A percentile compares a stretch with the other conserved stretches of the same genome.
Conservation (phyloP, 2,113 vertebrate genomes). For the Hucho hucho region DNA sequence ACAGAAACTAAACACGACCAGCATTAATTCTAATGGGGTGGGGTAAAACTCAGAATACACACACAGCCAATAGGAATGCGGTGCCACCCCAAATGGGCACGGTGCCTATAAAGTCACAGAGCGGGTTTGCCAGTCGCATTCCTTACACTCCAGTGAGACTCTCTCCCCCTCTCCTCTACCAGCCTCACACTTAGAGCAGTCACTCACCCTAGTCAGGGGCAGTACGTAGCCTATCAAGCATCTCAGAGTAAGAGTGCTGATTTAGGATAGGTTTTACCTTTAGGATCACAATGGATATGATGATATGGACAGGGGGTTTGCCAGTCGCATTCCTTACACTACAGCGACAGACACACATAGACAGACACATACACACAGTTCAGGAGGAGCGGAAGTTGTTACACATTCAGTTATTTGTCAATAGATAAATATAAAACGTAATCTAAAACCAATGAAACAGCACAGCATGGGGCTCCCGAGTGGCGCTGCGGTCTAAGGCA, state of each 20-base stretch:
- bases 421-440: neutral
- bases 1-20: neutral
- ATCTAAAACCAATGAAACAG: neutral
- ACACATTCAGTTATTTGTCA: neutral
- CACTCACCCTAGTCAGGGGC: too few species aligned
- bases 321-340: constrained; percentile 12
- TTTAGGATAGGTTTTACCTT: neutral
- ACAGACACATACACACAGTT: neutral
- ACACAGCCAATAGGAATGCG: neutral
- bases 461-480: neutral
- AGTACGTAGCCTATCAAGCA: too few species aligned
- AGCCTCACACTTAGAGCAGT: too few species aligned
- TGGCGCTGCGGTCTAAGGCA: too few species aligned
- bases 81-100: constrained; percentile 8
- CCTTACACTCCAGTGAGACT: neutral
- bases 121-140: constrained; percentile 14
- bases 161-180: neutral
- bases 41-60: neutral
- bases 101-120: constrained; percentile 17
- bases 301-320: constrained; percentile 1
- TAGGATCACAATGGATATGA: constrained; percentile 4
- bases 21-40: neutral
- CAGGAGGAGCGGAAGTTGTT: neutral
- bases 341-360: neutral
- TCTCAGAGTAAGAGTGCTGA: too few species aligned